Evolutionary conservation across 2,113 vertebrate species (phyloP).

Genomic region (Triplophysa tibetana): DNA sequence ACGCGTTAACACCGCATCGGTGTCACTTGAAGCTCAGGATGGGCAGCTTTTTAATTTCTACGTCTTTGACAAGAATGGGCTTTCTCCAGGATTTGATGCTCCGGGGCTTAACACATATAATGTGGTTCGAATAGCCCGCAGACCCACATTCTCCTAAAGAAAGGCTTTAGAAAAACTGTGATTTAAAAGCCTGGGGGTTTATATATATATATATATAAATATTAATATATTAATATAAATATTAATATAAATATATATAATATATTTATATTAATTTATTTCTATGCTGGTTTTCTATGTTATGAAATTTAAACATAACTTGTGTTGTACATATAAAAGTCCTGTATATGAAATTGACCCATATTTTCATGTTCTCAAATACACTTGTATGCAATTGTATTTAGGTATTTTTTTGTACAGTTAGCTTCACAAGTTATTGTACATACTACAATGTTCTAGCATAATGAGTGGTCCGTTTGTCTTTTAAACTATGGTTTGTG

Average conservation of each 20-base stretch:
- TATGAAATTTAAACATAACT: background rate
- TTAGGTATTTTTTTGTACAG: background rate
- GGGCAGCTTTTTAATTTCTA: conserved; percentile 90
- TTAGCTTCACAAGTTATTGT: background rate
- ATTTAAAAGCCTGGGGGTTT: background rate
- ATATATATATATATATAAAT: too few relatives aligned
- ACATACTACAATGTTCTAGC: background rate
- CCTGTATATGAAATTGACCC: conserved; percentile 3
- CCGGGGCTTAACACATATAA: conserved; percentile 90
- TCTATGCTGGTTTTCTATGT: background rate
- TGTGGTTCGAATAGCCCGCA: conserved; percentile 76
- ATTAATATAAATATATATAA: too few relatives aligned
- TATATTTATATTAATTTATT: too few relatives aligned
- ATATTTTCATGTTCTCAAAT: background rate
- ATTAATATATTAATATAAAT: too few relatives aligned
- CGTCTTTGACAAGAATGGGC: conserved; percentile 75
- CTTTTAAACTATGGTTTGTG: background rate
- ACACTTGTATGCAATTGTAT: background rate
- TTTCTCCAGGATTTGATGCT: conserved; percentile 88
- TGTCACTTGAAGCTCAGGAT: conserved; percentile 87
- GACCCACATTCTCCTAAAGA: conserved; percentile 73
- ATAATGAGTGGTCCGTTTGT: background rate
- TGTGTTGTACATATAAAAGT: conserved; percentile 3
- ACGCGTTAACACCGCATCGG: conserved; percentile 79
- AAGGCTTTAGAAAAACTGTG: background rate